These are phyloP conservation scores for Timema podura DNA, from an alignment of 2,888 invertebrate genomes.

Conservation along the genomic window DNA sequence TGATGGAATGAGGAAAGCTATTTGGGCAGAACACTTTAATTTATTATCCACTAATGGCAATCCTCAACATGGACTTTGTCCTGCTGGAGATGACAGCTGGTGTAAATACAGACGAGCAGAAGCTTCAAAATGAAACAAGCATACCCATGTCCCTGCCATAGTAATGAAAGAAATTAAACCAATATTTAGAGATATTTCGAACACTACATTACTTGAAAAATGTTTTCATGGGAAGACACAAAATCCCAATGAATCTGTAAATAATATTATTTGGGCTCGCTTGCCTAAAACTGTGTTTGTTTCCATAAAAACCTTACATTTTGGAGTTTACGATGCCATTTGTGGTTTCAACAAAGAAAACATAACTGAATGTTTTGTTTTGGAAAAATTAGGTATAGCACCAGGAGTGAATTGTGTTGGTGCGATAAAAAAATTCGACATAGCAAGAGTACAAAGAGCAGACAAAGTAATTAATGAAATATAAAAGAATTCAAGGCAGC, in stretches of 20 bases:
- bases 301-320: slow-evolving; percentile 13
- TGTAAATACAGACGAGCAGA: slow-evolving; percentile 8
- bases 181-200: slow-evolving; percentile 16
- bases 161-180: slow-evolving; percentile 15
- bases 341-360: neutral
- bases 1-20: slow-evolving; percentile 8
- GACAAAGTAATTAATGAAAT: neutral
- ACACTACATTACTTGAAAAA: slow-evolving; percentile 12
- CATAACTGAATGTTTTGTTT: slow-evolving; percentile 10
- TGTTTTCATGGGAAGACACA: slow-evolving; percentile 22
- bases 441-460: neutral
- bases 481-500: neutral
- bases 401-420: neutral
- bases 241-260: slow-evolving; percentile 20
- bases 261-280: slow-evolving; percentile 19
- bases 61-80: slow-evolving; percentile 11
- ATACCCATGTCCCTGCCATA: neutral
- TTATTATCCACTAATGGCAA: neutral
- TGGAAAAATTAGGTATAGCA: slow-evolving; percentile 5
- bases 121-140: neutral
- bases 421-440: neutral
- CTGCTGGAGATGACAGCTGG: neutral
- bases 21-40: neutral
- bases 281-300: slow-evolving; percentile 20
- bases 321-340: slow-evolving; percentile 17